phyloP scores from a whole-genome alignment of 2,888 invertebrate species.

The Alloplasta piceator region DNA sequence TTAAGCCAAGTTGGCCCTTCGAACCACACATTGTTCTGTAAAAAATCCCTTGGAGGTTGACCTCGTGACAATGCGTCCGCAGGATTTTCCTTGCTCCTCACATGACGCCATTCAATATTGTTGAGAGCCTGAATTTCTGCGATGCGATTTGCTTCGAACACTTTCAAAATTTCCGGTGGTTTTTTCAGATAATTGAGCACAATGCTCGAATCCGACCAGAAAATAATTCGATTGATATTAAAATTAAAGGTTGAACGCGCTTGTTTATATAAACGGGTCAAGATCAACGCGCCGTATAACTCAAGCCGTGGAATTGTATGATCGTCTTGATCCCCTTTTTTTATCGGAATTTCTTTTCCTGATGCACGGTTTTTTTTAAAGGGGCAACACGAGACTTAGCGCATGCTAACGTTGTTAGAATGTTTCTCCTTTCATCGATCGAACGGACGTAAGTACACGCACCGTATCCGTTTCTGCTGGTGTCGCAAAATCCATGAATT shows the following conservation, averaged over 20 bases:
- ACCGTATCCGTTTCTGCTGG: constrained; percentile 50
- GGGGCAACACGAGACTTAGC: constrained; percentile 73
- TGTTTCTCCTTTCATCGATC: constrained; percentile 11
- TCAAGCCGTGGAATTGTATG: constrained; percentile 68
- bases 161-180: constrained; percentile 52
- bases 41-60: constrained; percentile 40
- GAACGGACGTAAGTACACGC: constrained; percentile 63
- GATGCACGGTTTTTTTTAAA: constrained; percentile 52
- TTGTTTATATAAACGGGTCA: constrained; percentile 24
- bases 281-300: constrained; percentile 22
- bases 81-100: constrained; percentile 3
- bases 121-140: constrained; percentile 63
- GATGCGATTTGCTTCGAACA: constrained; percentile 66
- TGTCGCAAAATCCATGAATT: constrained; percentile 54
- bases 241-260: constrained; percentile 8
- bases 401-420: constrained; percentile 60
- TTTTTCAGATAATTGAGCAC: constrained; percentile 65
- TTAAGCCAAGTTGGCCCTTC: constrained; percentile 46
- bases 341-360: background rate
- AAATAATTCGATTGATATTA: constrained; percentile 32
- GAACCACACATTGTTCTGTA: constrained; percentile 14
- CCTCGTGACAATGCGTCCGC: background rate
- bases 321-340: background rate
- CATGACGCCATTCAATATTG: constrained; percentile 52
- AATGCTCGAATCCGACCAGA: constrained; percentile 17